Evolutionary conservation across 2,888 invertebrate species (phyloP).

Genomic region (Drosophila gaucha): DNA sequence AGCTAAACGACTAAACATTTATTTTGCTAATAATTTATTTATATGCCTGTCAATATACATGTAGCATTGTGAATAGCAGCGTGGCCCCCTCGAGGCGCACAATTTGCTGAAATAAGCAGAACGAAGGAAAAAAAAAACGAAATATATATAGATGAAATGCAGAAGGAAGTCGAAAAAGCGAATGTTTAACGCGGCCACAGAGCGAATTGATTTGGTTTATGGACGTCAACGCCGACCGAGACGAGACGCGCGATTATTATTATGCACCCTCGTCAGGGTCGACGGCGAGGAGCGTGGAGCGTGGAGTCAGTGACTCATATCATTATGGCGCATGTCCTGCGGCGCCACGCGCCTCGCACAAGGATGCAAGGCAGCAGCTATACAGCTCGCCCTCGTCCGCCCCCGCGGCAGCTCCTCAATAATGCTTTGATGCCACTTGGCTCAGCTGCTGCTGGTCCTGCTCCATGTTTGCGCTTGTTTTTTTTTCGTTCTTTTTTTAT

Average conservation of each 20-base stretch:
- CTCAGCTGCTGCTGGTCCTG: conserved; percentile 13
- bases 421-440: conserved; percentile 55
- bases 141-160: conserved; percentile 9
- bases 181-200: conserved; percentile 29
- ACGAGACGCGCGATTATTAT: conserved; percentile 76
- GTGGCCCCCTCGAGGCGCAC: conserved; percentile 59
- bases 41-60: conserved; percentile 76
- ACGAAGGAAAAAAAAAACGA: conserved; percentile 8
- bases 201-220: conserved; percentile 77
- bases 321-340: conserved; percentile 74
- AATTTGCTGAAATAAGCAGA: conserved; percentile 77
- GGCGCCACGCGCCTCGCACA: conserved; percentile 65
- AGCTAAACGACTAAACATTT: conserved; percentile 77
- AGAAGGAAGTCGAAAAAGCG: conserved; percentile 13
- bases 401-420: conserved; percentile 11
- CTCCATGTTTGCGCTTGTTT: conserved; percentile 28
- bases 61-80: conserved; percentile 51
- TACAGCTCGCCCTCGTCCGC: not conserved
- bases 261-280: conserved; percentile 63
- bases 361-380: conserved; percentile 2
- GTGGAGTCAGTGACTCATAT: conserved; percentile 74
- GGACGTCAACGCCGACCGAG: conserved; percentile 69
- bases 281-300: conserved; percentile 12
- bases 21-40: conserved; percentile 80
- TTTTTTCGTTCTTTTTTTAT: conserved; percentile 46